Conservation (phyloP, 2,888 invertebrate genomes). For the Branchellion lobata region DNA sequence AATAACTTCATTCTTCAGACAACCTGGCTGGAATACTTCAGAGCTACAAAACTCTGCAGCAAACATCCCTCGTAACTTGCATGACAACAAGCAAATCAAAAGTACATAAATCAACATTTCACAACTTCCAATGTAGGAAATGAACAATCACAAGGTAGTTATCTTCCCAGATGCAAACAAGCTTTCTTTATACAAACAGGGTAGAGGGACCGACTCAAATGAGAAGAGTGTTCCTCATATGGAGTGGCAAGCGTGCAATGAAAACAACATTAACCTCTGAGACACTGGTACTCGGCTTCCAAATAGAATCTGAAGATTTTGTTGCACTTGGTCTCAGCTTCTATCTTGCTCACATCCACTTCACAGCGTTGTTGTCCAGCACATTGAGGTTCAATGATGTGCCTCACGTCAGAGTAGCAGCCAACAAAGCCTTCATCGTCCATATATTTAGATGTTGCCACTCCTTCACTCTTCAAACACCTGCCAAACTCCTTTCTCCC, state of each 20-base stretch:
- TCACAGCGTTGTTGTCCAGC: constrained; percentile 39
- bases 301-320: constrained; percentile 8
- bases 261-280: background rate
- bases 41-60: constrained; percentile 27
- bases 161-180: too few relatives aligned
- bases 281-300: constrained; percentile 8
- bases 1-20: constrained; percentile 24
- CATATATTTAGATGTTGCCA: background rate
- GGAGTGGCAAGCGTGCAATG: background rate
- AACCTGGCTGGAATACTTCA: constrained; percentile 28
- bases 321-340: constrained; percentile 24
- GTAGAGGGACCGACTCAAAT: too few relatives aligned
- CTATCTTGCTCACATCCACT: constrained; percentile 26
- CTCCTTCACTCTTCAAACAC: too few relatives aligned
- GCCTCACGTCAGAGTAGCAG: background rate
- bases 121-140: background rate
- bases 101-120: background rate
- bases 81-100: background rate
- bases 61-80: background rate
- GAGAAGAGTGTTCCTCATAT: background rate
- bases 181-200: background rate
- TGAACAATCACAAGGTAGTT: too few relatives aligned
- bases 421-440: background rate
- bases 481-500: background rate
- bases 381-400: constrained; percentile 31